phyloP scores from a whole-genome alignment of 2,797 vertebrate genomes.

The Chelidonichthys spinosus region DNA sequence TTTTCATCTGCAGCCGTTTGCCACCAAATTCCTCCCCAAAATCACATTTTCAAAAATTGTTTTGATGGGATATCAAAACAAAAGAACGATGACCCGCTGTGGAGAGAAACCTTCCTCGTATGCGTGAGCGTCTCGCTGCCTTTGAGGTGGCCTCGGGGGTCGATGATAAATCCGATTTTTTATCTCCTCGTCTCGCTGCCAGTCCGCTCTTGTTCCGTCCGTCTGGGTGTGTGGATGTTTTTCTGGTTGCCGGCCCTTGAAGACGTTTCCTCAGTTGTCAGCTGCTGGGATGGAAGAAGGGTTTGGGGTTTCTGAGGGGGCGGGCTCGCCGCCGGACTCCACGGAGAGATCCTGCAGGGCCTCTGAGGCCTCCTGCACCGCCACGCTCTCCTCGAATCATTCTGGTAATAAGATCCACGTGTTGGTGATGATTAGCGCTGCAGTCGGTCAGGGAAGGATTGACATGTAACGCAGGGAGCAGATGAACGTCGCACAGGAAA shows the following conservation, averaged over 20 bases:
- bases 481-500: conserved; percentile 11
- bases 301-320: conserved; percentile 45
- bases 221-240: conserved; percentile 6
- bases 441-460: conserved; percentile 17
- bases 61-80: conserved; percentile 5
- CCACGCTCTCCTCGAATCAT: conserved; percentile 58
- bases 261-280: conserved; percentile 58
- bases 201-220: conserved; percentile 17
- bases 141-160: conserved; percentile 29
- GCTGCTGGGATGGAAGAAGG: conserved; percentile 45
- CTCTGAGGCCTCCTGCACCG: conserved; percentile 63
- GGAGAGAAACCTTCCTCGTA: conserved; percentile 26
- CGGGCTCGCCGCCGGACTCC: conserved; percentile 45
- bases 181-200: conserved; percentile 21
- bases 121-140: conserved; percentile 14
- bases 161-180: conserved; percentile 52
- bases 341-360: conserved; percentile 77
- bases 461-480: conserved; percentile 27
- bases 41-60: conserved; percentile 34
- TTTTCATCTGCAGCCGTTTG: conserved; percentile 35
- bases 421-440: conserved; percentile 29
- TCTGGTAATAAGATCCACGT: conserved; percentile 44
- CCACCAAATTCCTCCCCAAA: conserved; percentile 41
- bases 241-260: neutral
- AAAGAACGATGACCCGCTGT: conserved; percentile 1